A percentile compares a stretch with the other conserved stretches of the same genome.
Conservation (phyloP, 2,888 invertebrate species). For the Crematogaster levior region DNA sequence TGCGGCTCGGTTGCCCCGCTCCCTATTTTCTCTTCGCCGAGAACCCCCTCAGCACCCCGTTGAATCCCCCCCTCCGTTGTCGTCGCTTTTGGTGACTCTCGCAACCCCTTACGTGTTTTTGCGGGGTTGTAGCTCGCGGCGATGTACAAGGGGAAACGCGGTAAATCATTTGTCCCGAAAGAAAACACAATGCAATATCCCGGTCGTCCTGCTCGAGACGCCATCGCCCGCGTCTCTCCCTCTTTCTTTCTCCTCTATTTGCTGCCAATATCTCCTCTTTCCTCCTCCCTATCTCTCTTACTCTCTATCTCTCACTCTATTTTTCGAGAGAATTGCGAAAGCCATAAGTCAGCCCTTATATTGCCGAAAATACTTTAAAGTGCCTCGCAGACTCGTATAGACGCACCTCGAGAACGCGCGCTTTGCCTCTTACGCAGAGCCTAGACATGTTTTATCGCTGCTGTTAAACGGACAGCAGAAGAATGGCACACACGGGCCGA, state of each 20-base stretch:
- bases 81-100: constrained; percentile 69
- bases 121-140: constrained; percentile 77
- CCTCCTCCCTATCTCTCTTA: background rate
- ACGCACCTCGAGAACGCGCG: constrained; percentile 47
- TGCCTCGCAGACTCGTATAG: constrained; percentile 69
- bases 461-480: constrained; percentile 72
- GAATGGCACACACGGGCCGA: constrained; percentile 65
- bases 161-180: constrained; percentile 85
- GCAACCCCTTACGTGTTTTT: constrained; percentile 82
- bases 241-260: constrained; percentile 51
- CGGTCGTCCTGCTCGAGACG: constrained; percentile 73
- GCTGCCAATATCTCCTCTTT: constrained; percentile 42
- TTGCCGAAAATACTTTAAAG: constrained; percentile 85
- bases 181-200: constrained; percentile 83
- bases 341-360: constrained; percentile 84
- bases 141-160: constrained; percentile 79
- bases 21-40: constrained; percentile 56
- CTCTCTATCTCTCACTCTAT: constrained; percentile 23
- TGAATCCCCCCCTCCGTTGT: background rate
- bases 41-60: constrained; percentile 39
- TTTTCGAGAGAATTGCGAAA: constrained; percentile 75
- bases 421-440: constrained; percentile 46
- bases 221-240: constrained; percentile 60
- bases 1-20: constrained; percentile 60
- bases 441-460: constrained; percentile 78